Conservation (phyloP, 2,888 invertebrate species). For the Antheraea yamamai region DNA sequence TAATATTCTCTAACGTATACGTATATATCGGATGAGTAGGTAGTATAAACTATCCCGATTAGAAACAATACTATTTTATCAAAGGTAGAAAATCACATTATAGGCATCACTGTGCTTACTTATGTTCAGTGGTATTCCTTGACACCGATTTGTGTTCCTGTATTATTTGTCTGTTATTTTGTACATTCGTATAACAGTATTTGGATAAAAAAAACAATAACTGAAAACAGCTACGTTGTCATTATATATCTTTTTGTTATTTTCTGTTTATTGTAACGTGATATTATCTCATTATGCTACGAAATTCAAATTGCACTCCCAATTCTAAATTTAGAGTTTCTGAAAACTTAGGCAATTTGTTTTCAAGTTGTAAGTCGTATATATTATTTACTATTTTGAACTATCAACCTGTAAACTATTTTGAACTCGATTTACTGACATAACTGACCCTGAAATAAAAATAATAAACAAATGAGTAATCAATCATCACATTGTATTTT, state of each 20-base stretch:
- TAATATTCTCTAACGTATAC: too few species aligned
- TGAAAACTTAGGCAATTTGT: background rate
- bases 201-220: background rate
- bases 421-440: slow-evolving; percentile 31
- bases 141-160: background rate
- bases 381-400: slow-evolving; percentile 21
- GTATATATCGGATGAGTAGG: background rate
- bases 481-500: background rate
- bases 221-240: background rate
- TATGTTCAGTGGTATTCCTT: background rate
- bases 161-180: background rate
- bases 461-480: background rate
- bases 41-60: background rate
- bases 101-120: background rate
- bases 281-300: background rate
- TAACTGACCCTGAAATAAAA: background rate
- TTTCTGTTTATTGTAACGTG: background rate
- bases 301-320: background rate
- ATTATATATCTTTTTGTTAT: background rate
- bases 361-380: slow-evolving; percentile 12
- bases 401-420: slow-evolving; percentile 32
- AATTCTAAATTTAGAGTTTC: background rate
- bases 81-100: background rate
- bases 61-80: background rate
- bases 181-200: background rate